These are phyloP conservation scores for Oxygymnocypris stewartii DNA, from an alignment of 2,113 vertebrate genomes.

Conservation along the genomic window DNA sequence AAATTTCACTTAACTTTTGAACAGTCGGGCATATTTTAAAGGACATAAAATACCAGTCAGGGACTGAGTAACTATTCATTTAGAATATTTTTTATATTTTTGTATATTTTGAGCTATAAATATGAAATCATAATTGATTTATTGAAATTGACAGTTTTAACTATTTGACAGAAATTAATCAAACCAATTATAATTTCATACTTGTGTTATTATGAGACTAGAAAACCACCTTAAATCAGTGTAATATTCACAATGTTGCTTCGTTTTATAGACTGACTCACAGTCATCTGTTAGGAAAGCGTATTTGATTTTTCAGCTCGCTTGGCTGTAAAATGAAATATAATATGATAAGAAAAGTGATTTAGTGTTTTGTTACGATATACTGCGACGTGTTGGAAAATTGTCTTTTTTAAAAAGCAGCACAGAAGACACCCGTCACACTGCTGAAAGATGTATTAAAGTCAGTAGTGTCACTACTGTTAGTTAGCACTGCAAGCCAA, in stretches of 20 bases:
- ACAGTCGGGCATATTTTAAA: not conserved
- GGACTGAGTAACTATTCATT: not conserved
- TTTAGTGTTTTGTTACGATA: not conserved
- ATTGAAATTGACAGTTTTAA: not conserved
- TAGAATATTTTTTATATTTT: not conserved
- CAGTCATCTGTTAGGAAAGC: not conserved
- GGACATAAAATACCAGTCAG: not conserved
- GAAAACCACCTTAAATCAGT: not conserved
- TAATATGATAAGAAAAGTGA: not conserved
- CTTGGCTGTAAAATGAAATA: not conserved
- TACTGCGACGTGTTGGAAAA: not conserved
- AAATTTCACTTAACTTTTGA: not conserved
- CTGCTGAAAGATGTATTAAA: not conserved
- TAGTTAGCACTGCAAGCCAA: not conserved
- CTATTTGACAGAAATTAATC: not conserved
- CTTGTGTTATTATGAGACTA: not conserved
- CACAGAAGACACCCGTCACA: not conserved
- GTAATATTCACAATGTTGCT: not conserved
- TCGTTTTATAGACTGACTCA: not conserved
- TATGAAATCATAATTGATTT: not conserved
- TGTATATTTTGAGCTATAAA: not conserved
- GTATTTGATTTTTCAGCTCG: not conserved
- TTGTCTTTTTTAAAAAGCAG: not conserved
- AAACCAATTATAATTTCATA: not conserved
- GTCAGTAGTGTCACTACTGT: not conserved